Conservation (phyloP, 2,113 vertebrate genomes). For the Oryzias woworae region DNA sequence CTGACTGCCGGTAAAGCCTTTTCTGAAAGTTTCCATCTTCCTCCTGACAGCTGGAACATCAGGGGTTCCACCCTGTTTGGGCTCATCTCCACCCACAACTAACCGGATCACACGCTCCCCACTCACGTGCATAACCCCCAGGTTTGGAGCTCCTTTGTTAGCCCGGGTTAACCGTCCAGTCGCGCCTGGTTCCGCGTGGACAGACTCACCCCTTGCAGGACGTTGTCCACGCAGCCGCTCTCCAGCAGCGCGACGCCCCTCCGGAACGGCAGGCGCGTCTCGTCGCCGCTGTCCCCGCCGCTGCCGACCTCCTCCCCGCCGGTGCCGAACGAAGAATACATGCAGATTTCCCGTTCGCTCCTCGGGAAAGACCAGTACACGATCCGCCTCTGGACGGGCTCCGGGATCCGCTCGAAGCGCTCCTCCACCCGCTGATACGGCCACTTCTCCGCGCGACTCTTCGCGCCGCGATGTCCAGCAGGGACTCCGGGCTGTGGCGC, state of each 20-base stretch:
- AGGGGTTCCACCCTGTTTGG: constrained; percentile 15
- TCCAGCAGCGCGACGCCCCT: constrained; percentile 91
- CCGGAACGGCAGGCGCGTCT: constrained; percentile 90
- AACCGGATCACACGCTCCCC: constrained; percentile 42
- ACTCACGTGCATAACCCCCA: constrained; percentile 50
- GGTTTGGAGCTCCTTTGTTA: too few relatives aligned
- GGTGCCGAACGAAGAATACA: constrained; percentile 95
- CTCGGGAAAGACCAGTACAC: constrained; percentile 97
- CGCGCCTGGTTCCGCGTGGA: too few relatives aligned
- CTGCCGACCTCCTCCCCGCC: constrained; percentile 82
- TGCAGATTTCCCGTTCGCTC: constrained; percentile 94
- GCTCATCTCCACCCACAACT: constrained; percentile 18
- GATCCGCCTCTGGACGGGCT: constrained; percentile 94
- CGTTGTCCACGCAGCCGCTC: constrained; percentile 93
- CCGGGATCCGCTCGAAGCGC: constrained; percentile 93
- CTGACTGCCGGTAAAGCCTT: not conserved
- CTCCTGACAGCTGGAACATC: constrained; percentile 9
- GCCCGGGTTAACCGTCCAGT: too few relatives aligned
- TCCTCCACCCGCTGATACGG: constrained; percentile 94
- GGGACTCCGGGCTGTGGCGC: constrained; percentile 87
- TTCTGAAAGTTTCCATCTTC: constrained; percentile 13
- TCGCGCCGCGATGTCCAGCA: constrained; percentile 92
- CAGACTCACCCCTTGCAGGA: constrained; percentile 92
- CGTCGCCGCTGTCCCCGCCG: constrained; percentile 80
- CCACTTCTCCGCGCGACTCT: constrained; percentile 95